Base-by-base conservation (phyloP, 1,140 invertebrate genomes). In the Drosophila lacteicornis region DNA sequence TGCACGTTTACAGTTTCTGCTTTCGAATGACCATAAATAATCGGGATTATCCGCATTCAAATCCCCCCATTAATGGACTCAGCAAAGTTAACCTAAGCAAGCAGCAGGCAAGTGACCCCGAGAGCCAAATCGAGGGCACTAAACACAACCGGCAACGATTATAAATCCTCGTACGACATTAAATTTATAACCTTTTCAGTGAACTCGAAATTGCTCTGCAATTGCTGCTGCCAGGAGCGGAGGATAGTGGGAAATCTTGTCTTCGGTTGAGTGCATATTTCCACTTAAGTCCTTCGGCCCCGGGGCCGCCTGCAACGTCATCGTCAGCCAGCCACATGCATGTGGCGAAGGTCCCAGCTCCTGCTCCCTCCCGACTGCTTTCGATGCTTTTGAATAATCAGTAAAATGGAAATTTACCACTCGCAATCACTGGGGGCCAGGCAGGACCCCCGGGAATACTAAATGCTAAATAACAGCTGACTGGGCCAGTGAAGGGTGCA, bases 381-480 rank as follows among this genome's bases (percentile, higher is more conserved):
- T 67, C 38, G 45, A 57, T 56, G 75, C 56, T 56, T 68, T 78
- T 78, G 63, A 78, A 78, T 78, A 77, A 77, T 78, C 75, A 78
- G 56, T 78, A 69, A 78, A 78, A 78, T 78, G 75, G 74, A 78
- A 78, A 78, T 78, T 78, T 78, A 73, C 51, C 63, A 55, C 63
- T 50, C 42, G 70, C 49, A 55, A 69, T 25, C 45, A 33, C 75
- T 75, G 38, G 22, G 40, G 51, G 45, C 40, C 50, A 19, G 40
- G 45, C 22, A 30, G 36, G 12, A 15, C 36, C 51, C 19, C 27
- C 27, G 58, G 43, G 45, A 42, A 61, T 51, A 19, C 68, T 60
- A 74, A 74, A 74, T 74, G 70, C 70, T 74, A 74, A 74, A 74
- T 73, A 74, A 73, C 82, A 82, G 82, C 74, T 84, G 68, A 75